Conservation (phyloP, 2,113 vertebrate genomes). For the Phylloscopus whistleri region DNA sequence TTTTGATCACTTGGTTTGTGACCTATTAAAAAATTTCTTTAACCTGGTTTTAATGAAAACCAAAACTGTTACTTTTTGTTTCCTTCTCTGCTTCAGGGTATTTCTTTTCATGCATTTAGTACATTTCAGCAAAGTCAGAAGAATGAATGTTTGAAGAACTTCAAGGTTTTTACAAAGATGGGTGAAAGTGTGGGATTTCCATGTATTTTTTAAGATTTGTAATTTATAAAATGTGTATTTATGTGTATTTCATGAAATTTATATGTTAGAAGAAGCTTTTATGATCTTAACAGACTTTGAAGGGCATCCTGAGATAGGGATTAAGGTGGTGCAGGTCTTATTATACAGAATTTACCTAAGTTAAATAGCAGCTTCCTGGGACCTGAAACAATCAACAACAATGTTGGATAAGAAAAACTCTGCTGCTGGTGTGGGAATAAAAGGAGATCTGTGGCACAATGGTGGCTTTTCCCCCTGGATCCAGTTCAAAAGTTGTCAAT, state of each 20-base stretch:
- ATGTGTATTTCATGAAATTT: not conserved
- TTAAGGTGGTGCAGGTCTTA: not conserved
- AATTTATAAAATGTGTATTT: not conserved
- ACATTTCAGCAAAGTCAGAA: not conserved
- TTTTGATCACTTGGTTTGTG: not conserved
- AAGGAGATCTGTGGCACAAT: not conserved
- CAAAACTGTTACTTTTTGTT: not conserved
- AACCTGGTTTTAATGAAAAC: not conserved
- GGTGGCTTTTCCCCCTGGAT: not conserved
- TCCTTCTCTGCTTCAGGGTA: not conserved
- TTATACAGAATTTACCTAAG: not conserved
- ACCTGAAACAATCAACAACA: not conserved
- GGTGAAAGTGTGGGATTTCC: not conserved
- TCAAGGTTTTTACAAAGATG: not conserved
- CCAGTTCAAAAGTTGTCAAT: not conserved
- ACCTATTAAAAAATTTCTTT: not conserved
- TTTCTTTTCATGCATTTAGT: not conserved
- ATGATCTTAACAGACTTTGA: not conserved
- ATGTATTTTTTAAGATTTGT: accelerated
- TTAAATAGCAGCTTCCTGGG: not conserved
- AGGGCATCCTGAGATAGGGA: not conserved
- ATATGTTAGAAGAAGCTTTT: not conserved
- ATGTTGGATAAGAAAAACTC: not conserved
- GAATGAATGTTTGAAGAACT: not conserved
- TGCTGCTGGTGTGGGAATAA: not conserved